These are phyloP conservation scores for Lasioglossum baleicum DNA, from an alignment of 1,140 invertebrate species.

Conservation along the genomic window DNA sequence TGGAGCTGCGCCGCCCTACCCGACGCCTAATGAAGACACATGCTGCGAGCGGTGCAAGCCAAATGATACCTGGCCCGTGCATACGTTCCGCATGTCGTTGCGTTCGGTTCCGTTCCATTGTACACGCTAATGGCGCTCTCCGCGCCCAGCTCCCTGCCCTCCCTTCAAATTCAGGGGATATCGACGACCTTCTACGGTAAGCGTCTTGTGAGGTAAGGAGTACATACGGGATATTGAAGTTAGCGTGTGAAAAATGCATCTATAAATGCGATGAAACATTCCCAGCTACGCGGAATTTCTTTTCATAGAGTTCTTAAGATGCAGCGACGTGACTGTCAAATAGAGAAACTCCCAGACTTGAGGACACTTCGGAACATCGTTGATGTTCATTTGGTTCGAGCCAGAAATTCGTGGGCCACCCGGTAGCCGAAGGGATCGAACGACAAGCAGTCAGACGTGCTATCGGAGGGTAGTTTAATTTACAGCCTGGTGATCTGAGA, in stretches of 20 bases:
- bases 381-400: not conserved
- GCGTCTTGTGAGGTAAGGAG: constrained; percentile 14
- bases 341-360: too few species aligned
- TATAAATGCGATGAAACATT: too few species aligned
- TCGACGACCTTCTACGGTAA: not conserved
- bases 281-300: too few species aligned
- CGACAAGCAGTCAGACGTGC: constrained; percentile 49
- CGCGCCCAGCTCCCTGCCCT: not conserved
- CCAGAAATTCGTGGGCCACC: not conserved
- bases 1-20: constrained; percentile 65
- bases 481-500: constrained; percentile 51
- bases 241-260: not conserved
- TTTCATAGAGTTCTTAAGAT: too few species aligned
- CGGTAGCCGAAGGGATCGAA: constrained; percentile 17
- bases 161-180: constrained; percentile 44
- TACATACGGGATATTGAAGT: not conserved
- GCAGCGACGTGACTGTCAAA: too few species aligned
- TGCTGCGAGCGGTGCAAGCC: constrained; percentile 69
- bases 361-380: not conserved
- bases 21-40: constrained; percentile 73
- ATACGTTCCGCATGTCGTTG: constrained; percentile 69
- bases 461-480: constrained; percentile 60
- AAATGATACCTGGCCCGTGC: constrained; percentile 71
- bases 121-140: constrained; percentile 64
- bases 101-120: constrained; percentile 68